Base-by-base conservation (phyloP, 2,888 invertebrate genomes). In the Agrochola circellaris region DNA sequence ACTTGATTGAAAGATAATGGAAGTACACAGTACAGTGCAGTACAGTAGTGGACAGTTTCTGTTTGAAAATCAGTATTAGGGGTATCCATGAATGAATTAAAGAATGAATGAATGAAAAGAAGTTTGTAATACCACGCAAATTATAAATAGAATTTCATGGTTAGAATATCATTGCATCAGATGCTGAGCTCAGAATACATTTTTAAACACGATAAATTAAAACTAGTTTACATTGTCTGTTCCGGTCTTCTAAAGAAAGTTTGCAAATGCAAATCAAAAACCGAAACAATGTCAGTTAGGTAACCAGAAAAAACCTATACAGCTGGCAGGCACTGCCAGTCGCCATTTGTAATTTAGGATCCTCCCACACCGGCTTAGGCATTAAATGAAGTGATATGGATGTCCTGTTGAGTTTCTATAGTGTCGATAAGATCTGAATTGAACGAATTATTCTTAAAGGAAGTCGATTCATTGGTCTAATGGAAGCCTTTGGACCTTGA, bases 391-490 rank as follows among this genome's bases (percentile, higher is more conserved):
- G 74, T 64, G 70, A 75, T 77, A 77, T 62, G 76, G 67, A 65
- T 75, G 72, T 67, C 76, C 80, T 78, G 86, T 78, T 72, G 75
- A 65, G 73, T 80, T 73, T 77, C 79, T 82, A 76, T 85, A 78
- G 78, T 68, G 79, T 77, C 82, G 84, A 86, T 86, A 84, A 48
- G 62, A 77, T 84, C 84, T 86, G 74, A 86, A 86, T 84, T 86
- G 84, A 75, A 75, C 64, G 61, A 78, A 83, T 84, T 84, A 78
- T 73, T 81, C 26, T 75, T 73, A 58, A 38, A 84, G 84, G 84
- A 84, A 84, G 84, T 84, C 73, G 60, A 78, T 54, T 81, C 74
- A 77, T 80, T 83, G 83, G 23, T 70, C 62, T 84, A 83, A 74
- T 83, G 42, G 54, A n/a, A 65, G 66, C 61, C 45, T 65, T 20